Percentiles rank a stretch among this genome's conserved stretches.
Conservation (phyloP, 2,113 vertebrate species). For the Strigops habroptila region DNA sequence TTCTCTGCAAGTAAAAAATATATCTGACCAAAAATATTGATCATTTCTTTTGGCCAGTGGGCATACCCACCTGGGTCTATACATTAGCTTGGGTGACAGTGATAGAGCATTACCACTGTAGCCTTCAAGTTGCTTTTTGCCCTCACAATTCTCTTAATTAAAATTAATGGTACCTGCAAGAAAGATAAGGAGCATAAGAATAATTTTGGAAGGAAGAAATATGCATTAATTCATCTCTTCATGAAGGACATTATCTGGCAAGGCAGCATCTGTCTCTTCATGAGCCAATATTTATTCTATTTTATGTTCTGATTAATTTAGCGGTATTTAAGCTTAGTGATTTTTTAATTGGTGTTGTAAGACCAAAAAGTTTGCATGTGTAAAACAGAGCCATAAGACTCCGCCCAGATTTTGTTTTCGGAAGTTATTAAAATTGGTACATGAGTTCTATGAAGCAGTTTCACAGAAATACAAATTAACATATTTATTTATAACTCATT, state of each 20-base stretch:
- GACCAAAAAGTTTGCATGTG: not conserved
- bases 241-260: not conserved
- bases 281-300: constrained; percentile 30
- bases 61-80: not conserved
- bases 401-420: not conserved
- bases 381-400: not conserved
- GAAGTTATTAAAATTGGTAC: not conserved
- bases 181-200: not conserved
- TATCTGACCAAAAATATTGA: not conserved
- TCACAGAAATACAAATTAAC: not conserved
- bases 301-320: constrained; percentile 18
- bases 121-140: not conserved
- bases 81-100: not conserved
- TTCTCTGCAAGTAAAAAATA: not conserved
- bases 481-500: constrained; percentile 4
- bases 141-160: constrained; percentile 14
- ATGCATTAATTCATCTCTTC: not conserved
- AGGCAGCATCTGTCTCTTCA: not conserved
- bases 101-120: not conserved
- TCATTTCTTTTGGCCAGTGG: not conserved
- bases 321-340: not conserved
- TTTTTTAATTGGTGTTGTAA: not conserved
- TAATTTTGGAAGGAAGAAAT: not conserved
- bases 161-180: constrained; percentile 28
- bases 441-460: not conserved